Conservation (phyloP, 2,888 invertebrate genomes). For the Drosophila borealis region DNA sequence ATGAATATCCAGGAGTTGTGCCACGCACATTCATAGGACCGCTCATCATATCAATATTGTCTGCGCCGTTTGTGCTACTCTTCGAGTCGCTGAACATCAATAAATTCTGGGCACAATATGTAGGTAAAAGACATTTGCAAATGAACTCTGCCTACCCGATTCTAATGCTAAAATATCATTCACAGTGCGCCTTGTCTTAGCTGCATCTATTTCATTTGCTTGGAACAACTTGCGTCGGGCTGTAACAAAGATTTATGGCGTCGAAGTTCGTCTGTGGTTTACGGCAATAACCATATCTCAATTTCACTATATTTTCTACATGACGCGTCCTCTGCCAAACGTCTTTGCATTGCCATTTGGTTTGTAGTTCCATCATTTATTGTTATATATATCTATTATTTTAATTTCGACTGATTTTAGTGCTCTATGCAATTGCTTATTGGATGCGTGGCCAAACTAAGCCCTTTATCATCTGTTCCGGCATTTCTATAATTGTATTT, state of each 20-base stretch:
- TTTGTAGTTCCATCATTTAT: slow-evolving; percentile 85
- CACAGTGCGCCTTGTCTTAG: slow-evolving; percentile 93
- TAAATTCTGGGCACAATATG: slow-evolving; percentile 95
- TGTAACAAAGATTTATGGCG: slow-evolving; percentile 91
- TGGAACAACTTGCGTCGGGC: slow-evolving; percentile 91
- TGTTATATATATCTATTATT: not conserved
- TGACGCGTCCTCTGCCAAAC: slow-evolving; percentile 97
- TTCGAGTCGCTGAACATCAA: slow-evolving; percentile 89
- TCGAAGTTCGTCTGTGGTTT: slow-evolving; percentile 92
- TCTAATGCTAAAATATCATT: slow-evolving; percentile 65
- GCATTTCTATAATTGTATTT: slow-evolving; percentile 94
- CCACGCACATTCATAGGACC: slow-evolving; percentile 98
- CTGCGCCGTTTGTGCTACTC: slow-evolving; percentile 90
- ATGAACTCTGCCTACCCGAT: not conserved
- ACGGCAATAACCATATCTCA: slow-evolving; percentile 94
- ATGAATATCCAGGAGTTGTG: slow-evolving; percentile 98
- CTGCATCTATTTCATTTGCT: slow-evolving; percentile 90
- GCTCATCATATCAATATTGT: slow-evolving; percentile 90
- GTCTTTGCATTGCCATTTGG: slow-evolving; percentile 96
- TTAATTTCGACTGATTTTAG: slow-evolving; percentile 86
- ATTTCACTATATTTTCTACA: slow-evolving; percentile 99
- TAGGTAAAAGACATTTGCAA: slow-evolving; percentile 87
- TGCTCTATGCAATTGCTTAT: slow-evolving; percentile 92
- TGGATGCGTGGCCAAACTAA: slow-evolving; percentile 92
- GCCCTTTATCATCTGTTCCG: slow-evolving; percentile 93